A percentile compares a stretch with the other conserved stretches of the same genome.
Conservation (phyloP, 2,113 vertebrate species). For the Cinclus cinclus region DNA sequence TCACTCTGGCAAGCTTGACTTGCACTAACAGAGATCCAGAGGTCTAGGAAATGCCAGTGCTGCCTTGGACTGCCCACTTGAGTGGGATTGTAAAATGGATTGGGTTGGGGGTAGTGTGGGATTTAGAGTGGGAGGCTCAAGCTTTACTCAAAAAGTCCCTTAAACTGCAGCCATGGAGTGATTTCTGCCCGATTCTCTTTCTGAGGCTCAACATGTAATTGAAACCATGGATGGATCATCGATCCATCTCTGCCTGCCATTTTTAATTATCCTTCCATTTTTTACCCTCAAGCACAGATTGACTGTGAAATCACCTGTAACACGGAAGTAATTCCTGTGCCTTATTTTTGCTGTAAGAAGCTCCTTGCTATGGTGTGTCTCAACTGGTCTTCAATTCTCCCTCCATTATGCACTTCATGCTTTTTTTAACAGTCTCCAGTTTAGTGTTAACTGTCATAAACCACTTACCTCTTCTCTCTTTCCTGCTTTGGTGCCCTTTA, state of each 20-base stretch:
- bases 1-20: not conserved
- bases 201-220: not conserved
- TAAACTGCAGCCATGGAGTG: not conserved
- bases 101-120: not conserved
- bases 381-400: not conserved
- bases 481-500: not conserved
- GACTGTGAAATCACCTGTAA: slow-evolving; percentile 28
- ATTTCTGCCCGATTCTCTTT: not conserved
- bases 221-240: not conserved
- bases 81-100: not conserved
- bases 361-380: not conserved
- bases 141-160: not conserved
- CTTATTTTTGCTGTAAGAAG: not conserved
- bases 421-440: not conserved
- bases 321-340: not conserved
- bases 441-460: not conserved
- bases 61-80: not conserved
- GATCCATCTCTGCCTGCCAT: not conserved
- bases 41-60: not conserved
- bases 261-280: not conserved
- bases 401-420: not conserved
- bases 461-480: not conserved
- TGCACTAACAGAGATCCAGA: not conserved
- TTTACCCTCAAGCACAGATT: not conserved
- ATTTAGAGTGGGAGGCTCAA: not conserved